These are phyloP conservation scores for Nasonovia ribisnigri DNA, from an alignment of 2,888 invertebrate species.

Conservation along the genomic window DNA sequence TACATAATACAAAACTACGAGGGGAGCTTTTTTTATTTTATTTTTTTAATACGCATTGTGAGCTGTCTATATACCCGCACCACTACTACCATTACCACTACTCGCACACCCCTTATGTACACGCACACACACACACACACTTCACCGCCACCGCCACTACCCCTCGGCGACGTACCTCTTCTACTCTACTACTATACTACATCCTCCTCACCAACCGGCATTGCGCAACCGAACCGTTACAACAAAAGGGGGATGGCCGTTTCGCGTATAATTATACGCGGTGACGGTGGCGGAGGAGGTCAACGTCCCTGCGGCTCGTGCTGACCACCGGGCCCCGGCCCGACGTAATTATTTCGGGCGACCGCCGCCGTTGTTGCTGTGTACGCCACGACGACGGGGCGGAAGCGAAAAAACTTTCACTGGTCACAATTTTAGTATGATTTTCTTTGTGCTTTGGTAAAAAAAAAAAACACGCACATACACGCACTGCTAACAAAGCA, in stretches of 20 bases:
- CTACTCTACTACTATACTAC: not conserved
- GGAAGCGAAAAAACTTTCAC: slow-evolving; percentile 64
- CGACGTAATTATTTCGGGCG: slow-evolving; percentile 45
- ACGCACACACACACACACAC: slow-evolving; percentile 10
- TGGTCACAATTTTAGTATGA: slow-evolving; percentile 26
- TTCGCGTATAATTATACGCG: slow-evolving; percentile 59
- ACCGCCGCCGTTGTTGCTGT: not conserved
- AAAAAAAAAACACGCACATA: not conserved
- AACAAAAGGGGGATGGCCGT: slow-evolving; percentile 62
- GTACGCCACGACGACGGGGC: slow-evolving; percentile 18
- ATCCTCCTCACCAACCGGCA: slow-evolving; percentile 36
- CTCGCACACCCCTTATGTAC: slow-evolving; percentile 48
- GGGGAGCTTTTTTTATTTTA: slow-evolving; percentile 62
- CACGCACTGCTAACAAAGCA: not conserved
- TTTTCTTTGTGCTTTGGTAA: slow-evolving; percentile 34
- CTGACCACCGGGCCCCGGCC: slow-evolving; percentile 60
- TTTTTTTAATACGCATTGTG: slow-evolving; percentile 58
- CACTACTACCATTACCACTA: slow-evolving; percentile 8
- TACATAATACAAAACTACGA: slow-evolving; percentile 50
- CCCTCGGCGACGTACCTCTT: not conserved
- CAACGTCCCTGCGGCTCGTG: slow-evolving; percentile 65
- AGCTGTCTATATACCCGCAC: slow-evolving; percentile 40
- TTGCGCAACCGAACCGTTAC: slow-evolving; percentile 65
- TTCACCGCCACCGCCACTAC: not conserved
- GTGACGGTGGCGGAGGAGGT: slow-evolving; percentile 57